phyloP scores from a whole-genome alignment of 2,797 vertebrate genomes.

The Sitta carolinensis region DNA sequence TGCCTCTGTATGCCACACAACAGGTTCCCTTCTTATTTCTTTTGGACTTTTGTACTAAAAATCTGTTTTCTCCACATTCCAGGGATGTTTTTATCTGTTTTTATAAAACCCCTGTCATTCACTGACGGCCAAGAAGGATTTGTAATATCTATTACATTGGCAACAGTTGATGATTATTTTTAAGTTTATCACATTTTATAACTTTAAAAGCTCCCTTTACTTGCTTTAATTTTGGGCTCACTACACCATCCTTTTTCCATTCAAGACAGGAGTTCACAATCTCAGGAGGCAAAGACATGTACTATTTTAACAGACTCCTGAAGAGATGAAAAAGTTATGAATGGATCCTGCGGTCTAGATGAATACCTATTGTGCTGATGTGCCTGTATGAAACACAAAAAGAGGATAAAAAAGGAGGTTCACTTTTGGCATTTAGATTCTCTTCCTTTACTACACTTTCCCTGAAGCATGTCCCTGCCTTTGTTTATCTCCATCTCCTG shows the following conservation, averaged over 20 bases:
- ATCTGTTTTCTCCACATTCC: neutral
- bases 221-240: neutral
- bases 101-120: neutral
- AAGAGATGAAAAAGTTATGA: neutral
- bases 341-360: neutral
- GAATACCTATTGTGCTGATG: neutral
- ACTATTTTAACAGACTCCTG: neutral
- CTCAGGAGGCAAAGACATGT: neutral
- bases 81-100: neutral
- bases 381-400: neutral
- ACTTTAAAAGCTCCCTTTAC: neutral
- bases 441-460: neutral
- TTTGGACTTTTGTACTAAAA: neutral
- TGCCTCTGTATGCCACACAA: neutral
- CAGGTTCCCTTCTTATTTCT: neutral
- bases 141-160: neutral
- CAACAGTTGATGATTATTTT: neutral
- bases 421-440: neutral
- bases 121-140: constrained; percentile 1
- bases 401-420: neutral
- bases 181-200: neutral
- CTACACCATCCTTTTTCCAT: neutral
- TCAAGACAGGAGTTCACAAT: neutral
- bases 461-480: neutral
- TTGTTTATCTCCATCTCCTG: neutral